Percentiles rank a stretch among this genome's conserved stretches.
Conservation (phyloP, 2,797 vertebrate genomes). For the Myotis myotis region DNA sequence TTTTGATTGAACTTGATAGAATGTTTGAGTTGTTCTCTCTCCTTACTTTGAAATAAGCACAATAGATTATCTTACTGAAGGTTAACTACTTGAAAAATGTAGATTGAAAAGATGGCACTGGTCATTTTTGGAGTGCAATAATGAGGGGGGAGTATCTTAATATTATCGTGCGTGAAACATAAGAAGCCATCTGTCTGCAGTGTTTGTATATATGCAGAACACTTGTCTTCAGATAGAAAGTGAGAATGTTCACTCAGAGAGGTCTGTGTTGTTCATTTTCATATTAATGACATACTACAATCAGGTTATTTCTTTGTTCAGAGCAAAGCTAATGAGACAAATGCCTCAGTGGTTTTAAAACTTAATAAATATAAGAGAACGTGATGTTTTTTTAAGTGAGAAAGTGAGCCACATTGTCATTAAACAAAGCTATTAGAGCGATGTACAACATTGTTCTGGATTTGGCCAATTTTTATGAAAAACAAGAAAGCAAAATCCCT, state of each 20-base stretch:
- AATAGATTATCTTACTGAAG: background rate
- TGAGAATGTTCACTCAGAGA: slow-evolving; percentile 3
- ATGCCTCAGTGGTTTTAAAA: slow-evolving; percentile 46
- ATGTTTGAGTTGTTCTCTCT: slow-evolving; percentile 27
- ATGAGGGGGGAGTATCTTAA: slow-evolving; percentile 1
- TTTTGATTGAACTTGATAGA: slow-evolving; percentile 23
- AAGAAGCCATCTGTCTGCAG: slow-evolving; percentile 23
- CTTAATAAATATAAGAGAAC: slow-evolving; percentile 32
- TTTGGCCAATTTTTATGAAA: background rate
- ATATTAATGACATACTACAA: background rate
- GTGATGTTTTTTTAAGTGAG: background rate
- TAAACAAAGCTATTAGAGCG: background rate
- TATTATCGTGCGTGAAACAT: background rate
- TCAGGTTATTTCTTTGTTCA: slow-evolving; percentile 13
- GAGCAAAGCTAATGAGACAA: slow-evolving; percentile 38
- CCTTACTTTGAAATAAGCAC: slow-evolving; percentile 22
- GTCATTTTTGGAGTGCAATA: background rate
- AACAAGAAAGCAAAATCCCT: background rate
- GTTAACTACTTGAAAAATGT: background rate
- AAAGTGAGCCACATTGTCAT: slow-evolving; percentile 17
- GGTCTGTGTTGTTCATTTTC: background rate
- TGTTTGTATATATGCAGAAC: slow-evolving; percentile 1
- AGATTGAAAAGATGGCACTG: background rate
- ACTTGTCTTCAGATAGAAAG: slow-evolving; percentile 52
- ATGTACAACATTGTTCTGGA: background rate